These are phyloP conservation scores for Turritopsis dohrnii DNA, from an alignment of 30 jellyfish, hydroid and myxozoan species.

Conservation along the genomic window DNA sequence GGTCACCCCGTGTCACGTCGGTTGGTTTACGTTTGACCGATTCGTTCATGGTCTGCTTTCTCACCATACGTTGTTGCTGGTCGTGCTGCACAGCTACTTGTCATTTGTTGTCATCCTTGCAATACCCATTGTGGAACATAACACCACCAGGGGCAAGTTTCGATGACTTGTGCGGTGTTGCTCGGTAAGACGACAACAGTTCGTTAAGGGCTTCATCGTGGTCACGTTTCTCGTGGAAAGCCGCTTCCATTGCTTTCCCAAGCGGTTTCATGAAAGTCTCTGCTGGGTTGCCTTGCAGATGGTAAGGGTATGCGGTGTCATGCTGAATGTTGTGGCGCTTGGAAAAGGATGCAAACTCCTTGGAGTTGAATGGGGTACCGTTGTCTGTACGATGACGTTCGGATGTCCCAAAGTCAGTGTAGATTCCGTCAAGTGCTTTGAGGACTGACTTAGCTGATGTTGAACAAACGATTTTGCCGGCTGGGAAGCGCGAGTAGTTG, in stretches of 20 bases:
- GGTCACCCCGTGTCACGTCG: not conserved
- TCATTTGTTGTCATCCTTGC: not conserved
- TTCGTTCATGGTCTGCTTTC: not conserved
- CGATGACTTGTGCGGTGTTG: not conserved
- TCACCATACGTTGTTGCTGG: not conserved
- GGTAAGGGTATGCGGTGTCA: no score
- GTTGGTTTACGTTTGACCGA: not conserved
- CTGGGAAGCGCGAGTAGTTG: no score
- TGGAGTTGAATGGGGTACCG: no score
- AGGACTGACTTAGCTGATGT: no score
- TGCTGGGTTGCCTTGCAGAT: no score
- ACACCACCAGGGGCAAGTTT: not conserved
- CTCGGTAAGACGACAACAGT: not conserved
- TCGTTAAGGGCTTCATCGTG: not conserved
- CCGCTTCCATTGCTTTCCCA: slow-evolving; percentile 18
- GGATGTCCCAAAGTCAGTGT: no score
- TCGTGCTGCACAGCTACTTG: not conserved
- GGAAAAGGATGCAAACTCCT: no score
- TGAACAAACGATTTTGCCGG: no score
- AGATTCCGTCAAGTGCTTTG: no score
- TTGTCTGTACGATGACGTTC: no score
- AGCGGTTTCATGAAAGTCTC: slow-evolving; percentile 28
- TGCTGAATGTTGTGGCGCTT: no score
- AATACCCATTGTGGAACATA: not conserved
- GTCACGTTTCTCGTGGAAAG: not conserved